Evolutionary conservation across 2,113 vertebrate species (phyloP).

Genomic region (Speoplatyrhinus poulsoni): DNA sequence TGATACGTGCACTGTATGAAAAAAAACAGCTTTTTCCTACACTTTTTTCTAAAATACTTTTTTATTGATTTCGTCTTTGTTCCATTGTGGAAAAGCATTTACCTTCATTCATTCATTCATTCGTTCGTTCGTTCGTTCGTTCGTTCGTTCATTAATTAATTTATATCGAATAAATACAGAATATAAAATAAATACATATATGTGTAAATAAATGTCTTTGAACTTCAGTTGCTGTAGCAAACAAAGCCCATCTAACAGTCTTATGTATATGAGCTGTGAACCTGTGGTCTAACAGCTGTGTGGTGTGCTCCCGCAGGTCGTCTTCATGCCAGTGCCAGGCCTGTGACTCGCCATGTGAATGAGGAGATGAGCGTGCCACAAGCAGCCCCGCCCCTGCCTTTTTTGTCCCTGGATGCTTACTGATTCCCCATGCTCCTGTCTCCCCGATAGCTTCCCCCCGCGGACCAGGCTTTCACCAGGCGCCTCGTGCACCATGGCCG

Average conservation of each 20-base stretch:
- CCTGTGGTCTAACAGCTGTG: constrained; percentile 27
- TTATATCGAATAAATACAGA: no score
- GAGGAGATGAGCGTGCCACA: constrained; percentile 69
- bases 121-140: no score
- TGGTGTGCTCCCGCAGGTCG: constrained; percentile 57
- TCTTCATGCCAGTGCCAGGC: constrained; percentile 55
- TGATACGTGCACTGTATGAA: no score
- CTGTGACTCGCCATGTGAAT: constrained; percentile 57
- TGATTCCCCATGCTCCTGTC: constrained; percentile 76
- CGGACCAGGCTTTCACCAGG: constrained; percentile 73
- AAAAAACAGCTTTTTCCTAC: no score
- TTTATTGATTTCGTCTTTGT: no score
- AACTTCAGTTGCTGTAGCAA: not conserved
- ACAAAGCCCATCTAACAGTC: not conserved
- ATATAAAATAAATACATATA: not conserved
- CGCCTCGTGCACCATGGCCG: constrained; percentile 83
- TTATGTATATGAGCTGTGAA: not conserved
- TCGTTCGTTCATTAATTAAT: no score
- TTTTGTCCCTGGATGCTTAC: constrained; percentile 62
- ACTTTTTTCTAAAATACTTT: no score
- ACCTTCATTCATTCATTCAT: no score
- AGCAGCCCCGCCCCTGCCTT: constrained; percentile 64
- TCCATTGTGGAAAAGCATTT: no score
- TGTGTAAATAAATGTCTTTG: not conserved
- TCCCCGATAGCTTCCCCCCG: constrained; percentile 70